phyloP scores from a whole-genome alignment of 2,113 vertebrate genomes.

The Dascyllus trimaculatus region DNA sequence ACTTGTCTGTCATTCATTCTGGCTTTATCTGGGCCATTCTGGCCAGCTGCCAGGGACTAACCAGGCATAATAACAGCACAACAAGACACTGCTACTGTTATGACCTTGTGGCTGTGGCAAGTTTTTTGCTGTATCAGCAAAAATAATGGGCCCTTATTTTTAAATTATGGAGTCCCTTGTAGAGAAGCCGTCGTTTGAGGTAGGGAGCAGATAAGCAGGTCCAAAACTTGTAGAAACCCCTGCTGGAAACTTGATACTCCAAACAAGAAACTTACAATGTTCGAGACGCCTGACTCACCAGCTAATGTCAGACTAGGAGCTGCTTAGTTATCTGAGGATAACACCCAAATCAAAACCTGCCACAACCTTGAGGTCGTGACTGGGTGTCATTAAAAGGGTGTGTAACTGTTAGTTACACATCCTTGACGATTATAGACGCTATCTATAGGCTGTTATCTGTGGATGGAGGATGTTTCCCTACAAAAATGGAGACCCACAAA shows the following conservation, averaged over 20 bases:
- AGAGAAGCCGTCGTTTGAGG: not conserved
- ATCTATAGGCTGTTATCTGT: constrained; percentile 19
- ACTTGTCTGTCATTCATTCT: not conserved
- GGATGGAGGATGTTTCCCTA: not conserved
- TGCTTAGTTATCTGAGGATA: not conserved
- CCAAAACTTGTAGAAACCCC: not conserved
- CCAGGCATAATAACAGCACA: constrained; percentile 3
- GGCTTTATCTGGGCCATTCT: constrained; percentile 11
- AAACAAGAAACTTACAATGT: not conserved
- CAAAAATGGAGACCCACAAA: constrained; percentile 3
- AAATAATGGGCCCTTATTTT: not conserved
- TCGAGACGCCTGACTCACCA: constrained; percentile 2
- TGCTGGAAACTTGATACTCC: not conserved
- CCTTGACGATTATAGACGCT: constrained; percentile 4
- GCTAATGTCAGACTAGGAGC: constrained; percentile 15
- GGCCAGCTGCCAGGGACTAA: not conserved
- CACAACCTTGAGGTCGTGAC: constrained; percentile 36
- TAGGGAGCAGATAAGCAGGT: not conserved
- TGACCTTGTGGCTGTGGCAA: constrained; percentile 20
- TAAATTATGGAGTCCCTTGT: not conserved
- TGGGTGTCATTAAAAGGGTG: constrained; percentile 40
- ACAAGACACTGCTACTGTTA: constrained; percentile 10
- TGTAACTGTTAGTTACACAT: no score
- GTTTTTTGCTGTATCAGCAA: constrained; percentile 25
- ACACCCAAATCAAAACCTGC: constrained; percentile 33